A percentile compares a stretch with the other conserved stretches of the same genome.
These are phyloP conservation scores for Aphis gossypii DNA, from an alignment of 1,140 invertebrate species.

Conservation along the genomic window DNA sequence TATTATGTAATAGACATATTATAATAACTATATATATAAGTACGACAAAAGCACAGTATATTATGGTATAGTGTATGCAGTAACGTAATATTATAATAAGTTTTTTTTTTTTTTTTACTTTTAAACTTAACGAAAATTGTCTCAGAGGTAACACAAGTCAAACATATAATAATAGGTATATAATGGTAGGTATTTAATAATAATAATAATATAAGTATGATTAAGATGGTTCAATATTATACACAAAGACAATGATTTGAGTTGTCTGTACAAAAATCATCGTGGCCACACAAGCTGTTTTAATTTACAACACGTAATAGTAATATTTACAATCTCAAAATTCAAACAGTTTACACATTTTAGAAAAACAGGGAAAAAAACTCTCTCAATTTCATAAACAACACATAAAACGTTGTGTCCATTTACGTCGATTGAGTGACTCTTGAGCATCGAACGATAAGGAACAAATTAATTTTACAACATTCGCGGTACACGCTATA, in stretches of 20 bases:
- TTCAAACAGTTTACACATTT: not conserved
- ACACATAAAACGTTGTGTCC: not conserved
- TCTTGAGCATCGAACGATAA: slow-evolving; percentile 27
- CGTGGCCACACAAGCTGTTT: not conserved
- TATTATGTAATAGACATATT: not conserved
- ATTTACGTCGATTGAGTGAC: not conserved
- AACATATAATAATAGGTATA: not conserved
- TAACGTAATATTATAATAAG: not conserved
- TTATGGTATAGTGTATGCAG: not conserved
- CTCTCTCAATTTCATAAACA: not conserved
- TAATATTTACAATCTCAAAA: slow-evolving; percentile 20
- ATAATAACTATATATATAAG: not conserved
- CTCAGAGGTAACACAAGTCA: slow-evolving; percentile 24
- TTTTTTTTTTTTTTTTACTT: not conserved
- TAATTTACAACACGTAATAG: not conserved
- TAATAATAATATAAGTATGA: not conserved
- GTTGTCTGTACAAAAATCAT: not conserved
- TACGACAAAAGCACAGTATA: slow-evolving; percentile 2
- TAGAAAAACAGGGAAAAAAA: not conserved
- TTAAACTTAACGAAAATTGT: not conserved
- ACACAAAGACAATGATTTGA: not conserved
- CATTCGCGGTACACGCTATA: not conserved
- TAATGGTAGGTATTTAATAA: not conserved
- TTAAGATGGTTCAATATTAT: not conserved
- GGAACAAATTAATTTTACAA: not conserved